These are phyloP conservation scores for Agrotis exclamationis DNA, from an alignment of 2,888 invertebrate species.

Conservation along the genomic window DNA sequence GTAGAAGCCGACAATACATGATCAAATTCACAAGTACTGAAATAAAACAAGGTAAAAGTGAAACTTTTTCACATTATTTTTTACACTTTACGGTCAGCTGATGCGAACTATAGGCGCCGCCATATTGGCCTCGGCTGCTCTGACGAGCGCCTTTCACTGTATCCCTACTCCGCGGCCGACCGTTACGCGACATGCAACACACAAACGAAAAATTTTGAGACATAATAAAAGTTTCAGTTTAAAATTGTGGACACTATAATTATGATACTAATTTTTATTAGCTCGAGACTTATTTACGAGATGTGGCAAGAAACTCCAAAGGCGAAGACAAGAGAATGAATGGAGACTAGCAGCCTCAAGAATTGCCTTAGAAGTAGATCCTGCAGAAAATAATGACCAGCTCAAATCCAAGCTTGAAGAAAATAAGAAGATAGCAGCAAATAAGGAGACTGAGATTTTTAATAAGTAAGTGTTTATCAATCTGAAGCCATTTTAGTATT, in stretches of 20 bases:
- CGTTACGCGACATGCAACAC: no score
- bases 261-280: constrained; percentile 58
- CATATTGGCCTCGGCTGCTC: no score
- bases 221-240: no score
- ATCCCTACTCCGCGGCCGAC: no score
- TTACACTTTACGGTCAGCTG: no score
- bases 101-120: no score
- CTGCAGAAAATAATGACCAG: constrained; percentile 90
- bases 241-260: not conserved
- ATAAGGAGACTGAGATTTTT: constrained; percentile 89
- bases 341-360: constrained; percentile 91
- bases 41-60: no score
- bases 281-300: constrained; percentile 93
- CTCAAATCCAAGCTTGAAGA: constrained; percentile 90
- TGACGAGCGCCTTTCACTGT: no score
- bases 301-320: constrained; percentile 92
- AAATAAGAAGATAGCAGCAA: constrained; percentile 88
- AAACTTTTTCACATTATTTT: no score
- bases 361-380: constrained; percentile 89
- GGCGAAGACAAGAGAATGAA: constrained; percentile 92
- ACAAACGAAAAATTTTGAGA: no score
- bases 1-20: not conserved
- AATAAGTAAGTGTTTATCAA: constrained; percentile 85
- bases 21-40: not conserved
- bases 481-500: no score